Base-by-base conservation (phyloP, 1,140 invertebrate genomes). In the Papilio glaucus region DNA sequence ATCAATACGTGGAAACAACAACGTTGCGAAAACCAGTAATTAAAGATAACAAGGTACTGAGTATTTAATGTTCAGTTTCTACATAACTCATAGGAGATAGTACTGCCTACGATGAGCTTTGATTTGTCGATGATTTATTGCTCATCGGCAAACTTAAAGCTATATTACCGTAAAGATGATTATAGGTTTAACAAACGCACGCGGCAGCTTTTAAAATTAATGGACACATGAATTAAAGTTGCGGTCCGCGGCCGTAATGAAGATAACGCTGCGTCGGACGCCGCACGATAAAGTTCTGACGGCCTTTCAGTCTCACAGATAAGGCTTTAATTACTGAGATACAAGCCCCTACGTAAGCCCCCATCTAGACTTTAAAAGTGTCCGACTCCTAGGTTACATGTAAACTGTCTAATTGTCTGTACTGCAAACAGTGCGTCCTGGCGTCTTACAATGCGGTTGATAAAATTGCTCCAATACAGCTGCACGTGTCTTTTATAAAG, bases 161-260 rank as follows among this genome's bases (percentile, higher is more conserved):
- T 83, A 77, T 87, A 87, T 87, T 85, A 83, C 82, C 74, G 81
- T 84, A 77, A 82, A 86, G 82, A 88, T 90, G 88, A 90, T 89
- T 85, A 85, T 87, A 85, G 86, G 87, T 86, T 87, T 83, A 85
- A 88, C 79, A 86, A 85, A 87, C 74, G 78, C 68, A 83, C 42
- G 84, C 82, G 81, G 87, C 87, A 84, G 87, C 84, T 86, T 88
- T 87, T 86, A 85, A 90, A 90, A 89, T 90, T 86, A 90, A 91
- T 90, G 87, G 89, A 87, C 77, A 85, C 75, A 83, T 85, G 89
- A 89, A 89, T 89, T 88, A 86, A 89, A 90, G 81, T 87, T 80
- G 82, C 81, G 67, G 75, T 74, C 82, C 78, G 72, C 80, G 88
- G 74, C 84, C 80, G 84, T 90, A 91, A 91, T 90, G 88, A 90